phyloP scores from a whole-genome alignment of 1,140 invertebrate species.

The Lasioglossum baleicum region DNA sequence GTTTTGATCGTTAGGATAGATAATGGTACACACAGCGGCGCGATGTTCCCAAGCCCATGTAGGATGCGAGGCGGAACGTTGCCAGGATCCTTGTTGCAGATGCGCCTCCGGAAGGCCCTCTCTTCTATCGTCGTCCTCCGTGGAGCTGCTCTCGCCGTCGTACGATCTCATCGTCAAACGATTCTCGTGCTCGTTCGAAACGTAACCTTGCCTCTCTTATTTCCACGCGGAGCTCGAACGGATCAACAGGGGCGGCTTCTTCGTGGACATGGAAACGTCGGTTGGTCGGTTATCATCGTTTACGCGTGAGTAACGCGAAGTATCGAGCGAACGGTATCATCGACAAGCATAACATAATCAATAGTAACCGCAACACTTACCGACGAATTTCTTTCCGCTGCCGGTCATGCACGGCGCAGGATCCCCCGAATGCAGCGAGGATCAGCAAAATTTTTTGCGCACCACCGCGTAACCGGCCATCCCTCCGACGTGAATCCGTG shows the following conservation, averaged over 20 bases:
- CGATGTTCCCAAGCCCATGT: constrained; percentile 78
- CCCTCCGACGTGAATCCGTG: constrained; percentile 15
- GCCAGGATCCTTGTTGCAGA: constrained; percentile 74
- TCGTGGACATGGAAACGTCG: neutral
- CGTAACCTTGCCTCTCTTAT: too few relatives aligned
- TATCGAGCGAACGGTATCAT: constrained; percentile 27
- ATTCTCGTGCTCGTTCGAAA: too few relatives aligned
- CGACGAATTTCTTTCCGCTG: constrained; percentile 51
- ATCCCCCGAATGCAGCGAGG: constrained; percentile 27
- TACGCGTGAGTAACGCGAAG: constrained; percentile 10
- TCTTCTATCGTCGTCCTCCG: constrained; percentile 75
- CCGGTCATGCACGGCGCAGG: constrained; percentile 55
- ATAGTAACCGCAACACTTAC: constrained; percentile 61
- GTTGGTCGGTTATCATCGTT: neutral
- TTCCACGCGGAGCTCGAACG: neutral
- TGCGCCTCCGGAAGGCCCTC: constrained; percentile 73
- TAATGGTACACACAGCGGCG: constrained; percentile 55
- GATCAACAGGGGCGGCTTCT: too few relatives aligned
- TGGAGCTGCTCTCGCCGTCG: constrained; percentile 78
- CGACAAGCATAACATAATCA: constrained; percentile 49
- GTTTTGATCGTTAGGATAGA: neutral
- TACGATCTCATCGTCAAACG: constrained; percentile 73
- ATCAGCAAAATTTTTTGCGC: constrained; percentile 62
- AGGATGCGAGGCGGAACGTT: constrained; percentile 73
- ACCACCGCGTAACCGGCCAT: constrained; percentile 60